Evolutionary conservation across 2,797 vertebrate genomes (phyloP).

Genomic region (Acrossocheilus fasciatus): DNA sequence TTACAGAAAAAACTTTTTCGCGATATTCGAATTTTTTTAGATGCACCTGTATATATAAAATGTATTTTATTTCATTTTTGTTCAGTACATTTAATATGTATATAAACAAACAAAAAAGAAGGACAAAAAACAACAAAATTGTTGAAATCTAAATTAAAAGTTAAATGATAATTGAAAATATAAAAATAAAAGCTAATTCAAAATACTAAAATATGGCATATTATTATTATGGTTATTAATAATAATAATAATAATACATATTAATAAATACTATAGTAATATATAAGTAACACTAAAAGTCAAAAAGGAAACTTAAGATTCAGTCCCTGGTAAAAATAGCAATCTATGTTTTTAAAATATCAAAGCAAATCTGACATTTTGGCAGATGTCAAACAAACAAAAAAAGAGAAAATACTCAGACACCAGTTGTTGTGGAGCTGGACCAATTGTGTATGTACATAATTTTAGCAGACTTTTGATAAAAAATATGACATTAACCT

Average conservation of each 20-base stretch:
- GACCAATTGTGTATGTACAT: neutral
- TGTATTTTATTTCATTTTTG: no score
- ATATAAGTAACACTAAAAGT: neutral
- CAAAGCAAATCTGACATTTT: conserved; percentile 14
- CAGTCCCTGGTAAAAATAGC: neutral
- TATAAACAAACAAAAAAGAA: neutral
- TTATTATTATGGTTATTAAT: neutral
- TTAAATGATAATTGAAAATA: neutral
- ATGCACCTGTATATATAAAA: no score
- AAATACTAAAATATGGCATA: neutral
- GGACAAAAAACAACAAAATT: neutral
- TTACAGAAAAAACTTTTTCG: no score
- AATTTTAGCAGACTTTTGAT: neutral
- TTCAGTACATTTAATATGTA: no score
- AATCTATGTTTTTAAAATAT: neutral
- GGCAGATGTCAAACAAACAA: conserved; percentile 14
- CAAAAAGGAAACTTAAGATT: neutral
- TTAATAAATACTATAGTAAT: neutral
- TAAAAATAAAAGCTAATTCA: neutral
- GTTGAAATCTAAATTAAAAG: neutral
- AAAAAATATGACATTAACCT: neutral
- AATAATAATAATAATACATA: neutral
- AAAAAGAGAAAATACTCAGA: neutral
- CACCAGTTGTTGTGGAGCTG: neutral
- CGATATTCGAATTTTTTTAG: no score